Conservation (phyloP, 2,797 vertebrate genomes). For the Myotis findleyi region DNA sequence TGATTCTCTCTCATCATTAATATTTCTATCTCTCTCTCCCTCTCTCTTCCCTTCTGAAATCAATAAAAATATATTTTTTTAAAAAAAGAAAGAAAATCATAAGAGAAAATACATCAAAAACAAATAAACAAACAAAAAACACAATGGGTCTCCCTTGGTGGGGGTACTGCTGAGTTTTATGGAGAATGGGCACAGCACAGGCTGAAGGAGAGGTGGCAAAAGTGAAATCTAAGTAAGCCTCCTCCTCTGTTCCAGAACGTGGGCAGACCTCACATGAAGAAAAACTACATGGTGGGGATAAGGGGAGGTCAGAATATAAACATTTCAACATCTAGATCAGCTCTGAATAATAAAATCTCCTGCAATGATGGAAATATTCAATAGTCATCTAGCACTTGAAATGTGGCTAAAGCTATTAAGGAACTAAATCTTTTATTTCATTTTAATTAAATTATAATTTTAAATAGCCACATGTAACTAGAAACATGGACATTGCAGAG, state of each 20-base stretch:
- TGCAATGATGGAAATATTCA: not conserved
- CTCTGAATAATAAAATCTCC: not conserved
- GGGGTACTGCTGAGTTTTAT: not conserved
- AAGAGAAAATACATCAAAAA: too few species aligned
- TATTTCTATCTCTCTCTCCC: too few species aligned
- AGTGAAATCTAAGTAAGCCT: slow-evolving; percentile 36
- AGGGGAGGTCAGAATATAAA: not conserved
- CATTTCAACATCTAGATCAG: slow-evolving; percentile 18
- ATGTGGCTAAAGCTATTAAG: not conserved
- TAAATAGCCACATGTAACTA: not conserved
- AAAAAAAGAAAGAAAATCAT: too few species aligned
- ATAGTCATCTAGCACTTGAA: not conserved
- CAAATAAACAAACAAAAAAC: too few species aligned
- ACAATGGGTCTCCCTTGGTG: not conserved
- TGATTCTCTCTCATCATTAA: too few species aligned
- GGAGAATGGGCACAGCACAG: not conserved
- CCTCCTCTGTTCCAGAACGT: not conserved
- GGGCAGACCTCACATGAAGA: not conserved
- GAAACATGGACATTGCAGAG: not conserved
- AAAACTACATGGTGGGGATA: not conserved
- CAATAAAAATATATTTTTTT: too few species aligned
- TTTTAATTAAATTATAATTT: slow-evolving; percentile 40
- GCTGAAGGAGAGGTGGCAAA: not conserved
- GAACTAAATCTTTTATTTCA: not conserved
- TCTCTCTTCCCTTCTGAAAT: too few species aligned